A percentile compares a stretch with the other conserved stretches of the same genome.
Conservation (phyloP, 92 coral and sea anemone species). For the Heliopora coerulea region DNA sequence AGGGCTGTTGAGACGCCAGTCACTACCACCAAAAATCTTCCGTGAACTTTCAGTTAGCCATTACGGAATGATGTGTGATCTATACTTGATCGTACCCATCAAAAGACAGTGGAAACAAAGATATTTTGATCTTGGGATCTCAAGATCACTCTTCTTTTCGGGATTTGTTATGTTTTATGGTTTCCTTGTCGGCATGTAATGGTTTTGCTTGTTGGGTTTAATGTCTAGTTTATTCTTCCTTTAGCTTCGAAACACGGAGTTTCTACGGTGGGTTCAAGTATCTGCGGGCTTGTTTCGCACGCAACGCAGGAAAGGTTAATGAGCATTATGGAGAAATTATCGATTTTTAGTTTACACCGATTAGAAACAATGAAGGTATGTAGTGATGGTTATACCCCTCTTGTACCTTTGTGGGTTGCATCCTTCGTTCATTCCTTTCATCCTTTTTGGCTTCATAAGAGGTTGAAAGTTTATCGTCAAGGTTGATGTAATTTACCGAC, state of each 20-base stretch:
- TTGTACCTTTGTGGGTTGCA: neutral
- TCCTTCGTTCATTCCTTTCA: neutral
- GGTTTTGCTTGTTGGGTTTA: no score
- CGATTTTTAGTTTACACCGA: conserved; percentile 91
- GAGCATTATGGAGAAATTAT: conserved; percentile 77
- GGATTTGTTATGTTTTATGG: no score
- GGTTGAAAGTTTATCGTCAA: no score
- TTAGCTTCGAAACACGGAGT: conserved; percentile 84
- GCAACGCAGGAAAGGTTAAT: conserved; percentile 93
- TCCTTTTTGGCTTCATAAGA: neutral
- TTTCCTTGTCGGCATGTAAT: no score
- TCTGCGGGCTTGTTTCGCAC: conserved; percentile 85
- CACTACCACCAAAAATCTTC: no score
- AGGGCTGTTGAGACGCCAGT: no score
- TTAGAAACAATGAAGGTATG: conserved; percentile 88
- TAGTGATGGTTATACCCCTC: neutral
- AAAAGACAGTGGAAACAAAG: no score
- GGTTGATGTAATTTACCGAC: no score
- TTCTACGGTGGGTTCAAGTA: conserved; percentile 65
- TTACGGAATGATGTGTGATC: no score
- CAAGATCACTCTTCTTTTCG: neutral
- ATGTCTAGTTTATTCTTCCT: conserved; percentile 11
- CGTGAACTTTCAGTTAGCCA: no score
- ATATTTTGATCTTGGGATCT: no score
- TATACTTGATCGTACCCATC: no score